Base-by-base conservation (phyloP, 2,888 invertebrate species). In the Orthosia gothica region DNA sequence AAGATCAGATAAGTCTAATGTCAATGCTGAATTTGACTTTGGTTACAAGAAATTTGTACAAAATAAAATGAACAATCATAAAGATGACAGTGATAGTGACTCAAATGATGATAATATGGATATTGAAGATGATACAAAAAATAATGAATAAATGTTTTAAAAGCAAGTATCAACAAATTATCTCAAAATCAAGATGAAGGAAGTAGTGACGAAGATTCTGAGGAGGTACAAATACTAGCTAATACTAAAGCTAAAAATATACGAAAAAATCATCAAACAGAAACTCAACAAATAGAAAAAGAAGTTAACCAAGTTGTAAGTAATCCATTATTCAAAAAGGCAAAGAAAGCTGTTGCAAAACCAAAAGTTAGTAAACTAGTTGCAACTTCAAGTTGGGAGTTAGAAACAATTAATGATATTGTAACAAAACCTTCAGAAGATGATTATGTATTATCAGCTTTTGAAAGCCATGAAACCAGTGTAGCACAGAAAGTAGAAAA, bases 21-120 rank as follows among this genome's bases (percentile, higher is more conserved):
- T 98, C 83, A 96, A 97, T 87, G 91, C 96, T 15, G 97, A 97
- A 78, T 98, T 98, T 94, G 92, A 97, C 70, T 97, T 96, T 90
- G 97, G 97, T 11, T 98, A 98, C 90, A 97, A 97, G 81, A 98
- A 98, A 92, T 98, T 97, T 94, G 97, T 98, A 97, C 96, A 97
- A 74, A 97, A 97, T 12, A 95, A 91, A 90, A 91, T 91, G 79
- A 79, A 81, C 20, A 93, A 93, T 81, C 79, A 72, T 23, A 91
- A 92, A 82, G 90, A 90, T 76, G 90, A 91, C 32, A 93, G 91
- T 90, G 95, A 94, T 68, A 89, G 90, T 78, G 94, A 94, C 63
- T 90, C 91, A 55, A 90, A 92, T 78, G 86, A 91, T 47, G 86
- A 88, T 69, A 73, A 83, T 52, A 77, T 84, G 5, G 20, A 54